A percentile compares a stretch with the other conserved stretches of the same genome.
phyloP scores from a whole-genome alignment of 2,888 invertebrate genomes.

The Altica lythri region DNA sequence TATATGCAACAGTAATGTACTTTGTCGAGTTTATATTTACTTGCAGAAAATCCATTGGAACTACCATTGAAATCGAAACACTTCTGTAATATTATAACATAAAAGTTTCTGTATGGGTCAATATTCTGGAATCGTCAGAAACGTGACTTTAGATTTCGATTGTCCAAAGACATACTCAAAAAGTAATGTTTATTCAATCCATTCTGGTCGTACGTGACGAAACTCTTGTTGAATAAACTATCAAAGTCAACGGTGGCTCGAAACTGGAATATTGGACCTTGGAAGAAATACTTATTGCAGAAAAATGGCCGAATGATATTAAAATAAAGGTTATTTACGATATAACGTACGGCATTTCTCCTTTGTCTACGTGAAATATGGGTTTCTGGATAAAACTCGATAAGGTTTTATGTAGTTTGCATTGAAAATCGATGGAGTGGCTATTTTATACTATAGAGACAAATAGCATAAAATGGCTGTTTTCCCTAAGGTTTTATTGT shows the following conservation, averaged over 20 bases:
- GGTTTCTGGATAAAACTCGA: slow-evolving; percentile 7
- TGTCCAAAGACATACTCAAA: slow-evolving; percentile 9
- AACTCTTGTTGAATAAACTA: slow-evolving; percentile 12
- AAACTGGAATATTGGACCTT: background rate
- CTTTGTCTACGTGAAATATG: slow-evolving; percentile 18
- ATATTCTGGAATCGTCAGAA: slow-evolving; percentile 3
- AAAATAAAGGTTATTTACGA: slow-evolving; percentile 21
- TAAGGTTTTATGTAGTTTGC: slow-evolving; percentile 9
- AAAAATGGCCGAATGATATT: slow-evolving; percentile 18
- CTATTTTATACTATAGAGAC: slow-evolving; percentile 1
- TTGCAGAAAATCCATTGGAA: no score
- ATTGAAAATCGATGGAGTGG: slow-evolving; percentile 11
- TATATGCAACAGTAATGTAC: no score
- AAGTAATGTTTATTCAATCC: slow-evolving; percentile 16
- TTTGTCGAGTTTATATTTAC: no score
- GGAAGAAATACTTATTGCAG: slow-evolving; percentile 8
- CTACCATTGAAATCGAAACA: no score
- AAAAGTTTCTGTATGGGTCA: background rate
- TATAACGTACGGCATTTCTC: slow-evolving; percentile 7
- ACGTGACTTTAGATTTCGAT: slow-evolving; percentile 7
- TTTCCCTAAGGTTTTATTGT: background rate
- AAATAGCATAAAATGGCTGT: background rate
- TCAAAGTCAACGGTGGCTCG: background rate
- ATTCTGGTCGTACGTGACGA: slow-evolving; percentile 13
- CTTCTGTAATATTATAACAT: no score